Conservation (phyloP, 1,140 invertebrate genomes). For the Aphis gossypii region DNA sequence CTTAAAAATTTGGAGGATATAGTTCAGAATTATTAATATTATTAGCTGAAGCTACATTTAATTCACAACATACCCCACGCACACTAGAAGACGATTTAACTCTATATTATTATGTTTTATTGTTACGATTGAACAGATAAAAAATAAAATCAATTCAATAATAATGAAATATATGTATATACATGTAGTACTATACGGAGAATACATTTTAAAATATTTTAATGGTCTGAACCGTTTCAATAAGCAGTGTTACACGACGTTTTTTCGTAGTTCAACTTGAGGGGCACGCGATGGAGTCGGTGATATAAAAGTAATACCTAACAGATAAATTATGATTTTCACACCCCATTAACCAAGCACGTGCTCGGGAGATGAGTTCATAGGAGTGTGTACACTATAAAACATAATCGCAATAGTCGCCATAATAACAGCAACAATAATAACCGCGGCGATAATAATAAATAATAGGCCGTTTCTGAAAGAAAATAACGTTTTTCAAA, state of each 20-base stretch:
- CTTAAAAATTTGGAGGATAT: too few species aligned
- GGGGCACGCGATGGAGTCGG: background rate
- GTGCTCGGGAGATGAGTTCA: background rate
- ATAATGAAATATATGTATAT: background rate
- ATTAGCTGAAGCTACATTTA: background rate
- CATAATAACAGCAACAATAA: background rate
- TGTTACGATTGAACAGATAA: background rate
- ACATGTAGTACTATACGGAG: background rate
- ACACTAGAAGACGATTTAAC: background rate
- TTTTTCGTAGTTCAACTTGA: background rate
- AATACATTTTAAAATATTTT: background rate
- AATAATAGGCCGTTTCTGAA: background rate
- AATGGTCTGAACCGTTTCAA: background rate
- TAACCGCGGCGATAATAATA: background rate
- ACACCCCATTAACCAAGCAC: background rate
- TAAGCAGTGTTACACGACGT: background rate
- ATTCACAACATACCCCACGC: background rate
- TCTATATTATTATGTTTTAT: too few species aligned
- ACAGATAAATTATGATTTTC: slow-evolving; percentile 18
- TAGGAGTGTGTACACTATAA: background rate
- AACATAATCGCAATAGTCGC: background rate
- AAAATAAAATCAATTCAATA: background rate
- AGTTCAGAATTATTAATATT: background rate
- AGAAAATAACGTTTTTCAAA: background rate
- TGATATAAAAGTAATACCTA: background rate